phyloP scores from a whole-genome alignment of 2,888 invertebrate species.

The Apodemia duryi region DNA sequence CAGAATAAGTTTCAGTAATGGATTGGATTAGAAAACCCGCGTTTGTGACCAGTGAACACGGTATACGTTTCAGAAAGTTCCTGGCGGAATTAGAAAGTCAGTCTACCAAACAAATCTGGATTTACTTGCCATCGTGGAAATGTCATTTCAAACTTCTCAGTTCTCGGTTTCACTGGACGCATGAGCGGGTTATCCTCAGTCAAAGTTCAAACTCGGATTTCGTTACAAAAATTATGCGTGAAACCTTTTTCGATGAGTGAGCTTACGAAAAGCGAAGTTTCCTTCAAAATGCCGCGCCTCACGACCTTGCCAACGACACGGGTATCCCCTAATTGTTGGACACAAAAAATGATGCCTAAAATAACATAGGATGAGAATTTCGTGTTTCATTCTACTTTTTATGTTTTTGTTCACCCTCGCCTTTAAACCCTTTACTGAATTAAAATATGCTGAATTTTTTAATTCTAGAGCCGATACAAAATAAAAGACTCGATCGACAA shows the following conservation, averaged over 20 bases:
- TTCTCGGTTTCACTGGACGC: conserved; percentile 32
- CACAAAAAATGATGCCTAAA: conserved; percentile 76
- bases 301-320: conserved; percentile 55
- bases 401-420: conserved; percentile 47
- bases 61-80: conserved; percentile 77
- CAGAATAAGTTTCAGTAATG: conserved; percentile 64
- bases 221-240: conserved; percentile 58
- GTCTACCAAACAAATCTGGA: conserved; percentile 67
- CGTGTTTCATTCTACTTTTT: conserved; percentile 65
- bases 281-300: conserved; percentile 36
- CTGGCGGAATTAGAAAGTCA: conserved; percentile 73
- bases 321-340: conserved; percentile 70
- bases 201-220: conserved; percentile 32
- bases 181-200: conserved; percentile 32
- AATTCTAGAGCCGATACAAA: not conserved
- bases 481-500: too few relatives aligned
- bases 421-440: conserved; percentile 5
- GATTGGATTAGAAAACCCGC: conserved; percentile 70
- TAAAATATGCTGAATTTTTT: not conserved
- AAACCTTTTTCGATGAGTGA: conserved; percentile 58
- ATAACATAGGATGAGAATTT: conserved; percentile 74
- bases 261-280: conserved; percentile 65
- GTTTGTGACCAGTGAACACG: conserved; percentile 69
- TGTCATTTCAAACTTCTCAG: conserved; percentile 63
- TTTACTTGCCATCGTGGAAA: conserved; percentile 62